Percentiles rank a stretch among this genome's conserved stretches.
These are phyloP conservation scores for Leptopilina syphax DNA, from an alignment of 2,888 invertebrate genomes.

Conservation along the genomic window DNA sequence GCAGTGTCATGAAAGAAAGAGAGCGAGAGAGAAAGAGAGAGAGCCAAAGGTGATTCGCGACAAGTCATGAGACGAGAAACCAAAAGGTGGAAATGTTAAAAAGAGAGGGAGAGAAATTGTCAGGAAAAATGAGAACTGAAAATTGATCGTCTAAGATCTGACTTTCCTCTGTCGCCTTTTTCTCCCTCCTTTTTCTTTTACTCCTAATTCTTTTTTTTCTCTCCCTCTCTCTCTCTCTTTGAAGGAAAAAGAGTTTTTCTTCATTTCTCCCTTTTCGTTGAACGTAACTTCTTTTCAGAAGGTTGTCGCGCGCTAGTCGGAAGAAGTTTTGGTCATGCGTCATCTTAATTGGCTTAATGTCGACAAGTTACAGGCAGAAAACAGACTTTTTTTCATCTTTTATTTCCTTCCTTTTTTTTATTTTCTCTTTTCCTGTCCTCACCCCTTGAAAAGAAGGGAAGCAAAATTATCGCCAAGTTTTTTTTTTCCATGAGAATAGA, in stretches of 20 bases:
- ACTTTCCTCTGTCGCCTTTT: conserved; percentile 49
- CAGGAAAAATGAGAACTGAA: conserved; percentile 46
- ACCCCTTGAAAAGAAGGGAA: not conserved
- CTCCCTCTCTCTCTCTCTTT: not conserved
- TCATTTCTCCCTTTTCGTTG: not conserved
- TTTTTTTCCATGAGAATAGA: conserved; percentile 31
- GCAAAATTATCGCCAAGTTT: conserved; percentile 30
- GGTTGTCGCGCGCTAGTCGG: conserved; percentile 46
- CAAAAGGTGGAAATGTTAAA: conserved; percentile 17
- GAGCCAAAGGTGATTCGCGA: conserved; percentile 19
- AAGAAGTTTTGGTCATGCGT: conserved; percentile 69
- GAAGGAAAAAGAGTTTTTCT: not conserved
- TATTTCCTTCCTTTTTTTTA: no score
- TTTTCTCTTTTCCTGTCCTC: conserved; percentile 47
- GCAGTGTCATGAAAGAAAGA: conserved; percentile 5
- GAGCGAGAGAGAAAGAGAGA: not conserved
- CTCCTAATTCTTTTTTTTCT: conserved; percentile 28
- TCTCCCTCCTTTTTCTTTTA: conserved; percentile 44
- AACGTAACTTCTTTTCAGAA: conserved; percentile 39
- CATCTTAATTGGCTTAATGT: conserved; percentile 73
- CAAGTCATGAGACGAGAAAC: conserved; percentile 24
- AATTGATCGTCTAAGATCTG: conserved; percentile 63
- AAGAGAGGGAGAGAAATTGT: conserved; percentile 4
- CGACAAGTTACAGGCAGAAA: conserved; percentile 63
- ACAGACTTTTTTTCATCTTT: conserved; percentile 38